Conservation (phyloP, 1,140 invertebrate genomes). For the Trichonephila inaurata region DNA sequence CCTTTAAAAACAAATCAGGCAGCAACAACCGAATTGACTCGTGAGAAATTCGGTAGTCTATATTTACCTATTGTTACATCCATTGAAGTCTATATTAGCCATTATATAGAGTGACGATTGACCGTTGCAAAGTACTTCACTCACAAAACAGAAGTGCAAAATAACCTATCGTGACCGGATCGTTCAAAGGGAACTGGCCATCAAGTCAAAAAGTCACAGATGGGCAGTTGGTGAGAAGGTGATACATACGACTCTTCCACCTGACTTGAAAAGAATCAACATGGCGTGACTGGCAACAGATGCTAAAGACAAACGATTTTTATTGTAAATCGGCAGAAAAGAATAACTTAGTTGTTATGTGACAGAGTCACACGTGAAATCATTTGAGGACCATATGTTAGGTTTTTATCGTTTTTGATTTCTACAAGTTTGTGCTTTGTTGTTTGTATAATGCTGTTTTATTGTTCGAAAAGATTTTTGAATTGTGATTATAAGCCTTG, state of each 20-base stretch:
- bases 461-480: background rate
- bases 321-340: background rate
- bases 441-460: background rate
- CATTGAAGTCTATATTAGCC: background rate
- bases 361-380: slow-evolving; percentile 42
- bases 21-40: background rate
- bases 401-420: background rate
- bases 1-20: background rate
- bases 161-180: background rate
- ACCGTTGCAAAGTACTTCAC: background rate
- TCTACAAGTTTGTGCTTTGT: background rate
- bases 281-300: slow-evolving; percentile 46
- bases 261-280: slow-evolving; percentile 11
- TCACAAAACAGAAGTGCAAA: background rate
- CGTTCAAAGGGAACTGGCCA: slow-evolving; percentile 5
- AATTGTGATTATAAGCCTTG: no score
- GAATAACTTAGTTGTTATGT: background rate
- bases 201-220: slow-evolving; percentile 64
- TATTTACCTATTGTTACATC: background rate
- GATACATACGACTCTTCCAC: background rate
- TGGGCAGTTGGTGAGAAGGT: slow-evolving; percentile 52
- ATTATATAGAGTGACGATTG: background rate
- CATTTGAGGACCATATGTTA: slow-evolving; percentile 42
- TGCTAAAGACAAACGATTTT: slow-evolving; percentile 16
- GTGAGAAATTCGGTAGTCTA: background rate